These are phyloP conservation scores for Selenia dentaria DNA, from an alignment of 2,888 invertebrate genomes.

Conservation along the genomic window DNA sequence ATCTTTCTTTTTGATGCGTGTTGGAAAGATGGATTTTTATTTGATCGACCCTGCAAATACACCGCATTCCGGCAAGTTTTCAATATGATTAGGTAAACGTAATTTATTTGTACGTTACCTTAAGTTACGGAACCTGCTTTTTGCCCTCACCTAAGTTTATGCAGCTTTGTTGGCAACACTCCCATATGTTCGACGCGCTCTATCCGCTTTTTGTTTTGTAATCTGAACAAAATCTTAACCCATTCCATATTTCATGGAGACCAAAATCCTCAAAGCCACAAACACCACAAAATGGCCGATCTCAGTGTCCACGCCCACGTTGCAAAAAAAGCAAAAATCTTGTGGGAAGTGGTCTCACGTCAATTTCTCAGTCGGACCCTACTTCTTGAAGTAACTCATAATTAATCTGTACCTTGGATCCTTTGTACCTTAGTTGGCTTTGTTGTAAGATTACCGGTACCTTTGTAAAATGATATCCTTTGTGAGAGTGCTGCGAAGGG, in stretches of 20 bases:
- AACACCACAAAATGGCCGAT: slow-evolving; percentile 1
- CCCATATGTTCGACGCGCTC: too few species aligned
- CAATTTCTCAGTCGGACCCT: slow-evolving; percentile 61
- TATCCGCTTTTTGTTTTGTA: too few species aligned
- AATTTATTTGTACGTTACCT: too few species aligned
- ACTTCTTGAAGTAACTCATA: neutral
- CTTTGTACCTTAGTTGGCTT: slow-evolving; percentile 66
- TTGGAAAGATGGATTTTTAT: too few species aligned
- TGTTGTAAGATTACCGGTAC: slow-evolving; percentile 63
- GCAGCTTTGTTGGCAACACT: too few species aligned
- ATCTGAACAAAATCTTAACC: too few species aligned
- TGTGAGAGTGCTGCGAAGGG: slow-evolving; percentile 16
- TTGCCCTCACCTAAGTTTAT: too few species aligned
- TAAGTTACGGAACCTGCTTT: too few species aligned
- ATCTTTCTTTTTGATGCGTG: too few species aligned
- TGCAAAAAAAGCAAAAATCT: slow-evolving; percentile 31
- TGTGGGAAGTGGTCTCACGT: slow-evolving; percentile 55
- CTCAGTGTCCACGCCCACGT: slow-evolving; percentile 11
- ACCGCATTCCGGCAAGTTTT: too few species aligned
- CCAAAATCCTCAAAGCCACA: neutral
- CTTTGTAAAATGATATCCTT: slow-evolving; percentile 60
- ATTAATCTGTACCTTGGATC: slow-evolving; percentile 26
- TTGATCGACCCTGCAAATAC: too few species aligned
- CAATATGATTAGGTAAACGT: too few species aligned
- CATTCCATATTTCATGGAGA: neutral